Conservation (phyloP, 2,113 vertebrate genomes). For the Coregonus clupeaformis region DNA sequence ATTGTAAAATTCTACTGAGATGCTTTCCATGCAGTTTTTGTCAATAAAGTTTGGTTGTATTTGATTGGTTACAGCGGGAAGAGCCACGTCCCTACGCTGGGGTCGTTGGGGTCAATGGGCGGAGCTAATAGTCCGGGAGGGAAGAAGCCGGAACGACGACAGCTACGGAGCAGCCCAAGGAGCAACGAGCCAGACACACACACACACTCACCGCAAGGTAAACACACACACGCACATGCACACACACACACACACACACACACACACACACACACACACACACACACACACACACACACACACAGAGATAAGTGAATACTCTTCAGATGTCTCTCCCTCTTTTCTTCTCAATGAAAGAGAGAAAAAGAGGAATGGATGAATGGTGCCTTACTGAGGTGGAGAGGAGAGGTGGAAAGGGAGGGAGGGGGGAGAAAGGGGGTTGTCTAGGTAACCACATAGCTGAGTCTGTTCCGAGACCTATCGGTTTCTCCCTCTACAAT, state of each 20-base stretch:
- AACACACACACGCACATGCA: too few relatives aligned
- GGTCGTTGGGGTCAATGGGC: slow-evolving; percentile 72
- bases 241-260: too few relatives aligned
- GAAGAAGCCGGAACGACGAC: slow-evolving; percentile 84
- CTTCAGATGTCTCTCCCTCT: slow-evolving; percentile 35
- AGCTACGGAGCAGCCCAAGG: slow-evolving; percentile 87
- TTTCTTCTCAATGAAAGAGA: slow-evolving; percentile 26
- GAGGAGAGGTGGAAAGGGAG: slow-evolving; percentile 6
- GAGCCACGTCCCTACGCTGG: slow-evolving; percentile 66
- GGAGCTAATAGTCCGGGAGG: slow-evolving; percentile 71
- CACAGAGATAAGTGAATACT: slow-evolving; percentile 22
- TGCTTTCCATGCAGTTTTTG: not conserved
- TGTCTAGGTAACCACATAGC: slow-evolving; percentile 68
- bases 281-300: not conserved
- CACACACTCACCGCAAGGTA: slow-evolving; percentile 60
- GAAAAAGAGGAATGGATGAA: slow-evolving; percentile 46
- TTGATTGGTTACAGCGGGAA: slow-evolving; percentile 55
- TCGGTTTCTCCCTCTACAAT: slow-evolving; percentile 71
- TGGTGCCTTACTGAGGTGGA: slow-evolving; percentile 50
- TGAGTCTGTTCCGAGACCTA: slow-evolving; percentile 64
- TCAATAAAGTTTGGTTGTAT: not conserved
- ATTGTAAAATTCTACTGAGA: too few relatives aligned
- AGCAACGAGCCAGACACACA: slow-evolving; percentile 82
- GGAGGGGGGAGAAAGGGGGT: slow-evolving; percentile 34
- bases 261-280: slow-evolving; percentile 1